Percentiles rank a stretch among this genome's conserved stretches.
Conservation (phyloP, 2,113 vertebrate species). For the Xenotilapia longispinis region DNA sequence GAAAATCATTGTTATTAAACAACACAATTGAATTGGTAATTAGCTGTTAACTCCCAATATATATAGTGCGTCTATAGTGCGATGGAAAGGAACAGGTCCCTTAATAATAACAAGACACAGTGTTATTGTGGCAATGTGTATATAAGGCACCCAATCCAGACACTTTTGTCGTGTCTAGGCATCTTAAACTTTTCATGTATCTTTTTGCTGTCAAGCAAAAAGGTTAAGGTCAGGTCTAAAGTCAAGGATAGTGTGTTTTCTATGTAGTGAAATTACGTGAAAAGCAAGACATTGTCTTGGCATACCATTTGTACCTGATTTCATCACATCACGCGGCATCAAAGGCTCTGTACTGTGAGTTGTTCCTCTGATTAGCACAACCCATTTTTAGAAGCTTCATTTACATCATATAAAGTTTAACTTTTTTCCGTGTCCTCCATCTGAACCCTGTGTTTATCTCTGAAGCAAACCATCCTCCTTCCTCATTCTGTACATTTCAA, state of each 20-base stretch:
- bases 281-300: not conserved
- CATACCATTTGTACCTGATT: not conserved
- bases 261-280: not conserved
- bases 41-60: not conserved
- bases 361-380: not conserved
- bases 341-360: not conserved
- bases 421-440: slow-evolving; percentile 31
- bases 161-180: not conserved
- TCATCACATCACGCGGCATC: not conserved
- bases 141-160: not conserved
- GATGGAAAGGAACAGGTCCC: not conserved
- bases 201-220: not conserved
- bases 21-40: not conserved
- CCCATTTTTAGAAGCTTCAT: not conserved
- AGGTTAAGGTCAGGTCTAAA: not conserved
- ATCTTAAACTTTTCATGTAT: not conserved
- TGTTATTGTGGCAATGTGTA: not conserved
- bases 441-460: slow-evolving; percentile 62
- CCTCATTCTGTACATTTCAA: slow-evolving; percentile 59
- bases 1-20: not conserved
- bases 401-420: slow-evolving; percentile 14
- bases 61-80: not conserved
- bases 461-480: slow-evolving; percentile 37
- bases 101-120: not conserved
- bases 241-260: not conserved